Conservation (phyloP, 2,797 vertebrate species). For the Onychomys torridus region DNA sequence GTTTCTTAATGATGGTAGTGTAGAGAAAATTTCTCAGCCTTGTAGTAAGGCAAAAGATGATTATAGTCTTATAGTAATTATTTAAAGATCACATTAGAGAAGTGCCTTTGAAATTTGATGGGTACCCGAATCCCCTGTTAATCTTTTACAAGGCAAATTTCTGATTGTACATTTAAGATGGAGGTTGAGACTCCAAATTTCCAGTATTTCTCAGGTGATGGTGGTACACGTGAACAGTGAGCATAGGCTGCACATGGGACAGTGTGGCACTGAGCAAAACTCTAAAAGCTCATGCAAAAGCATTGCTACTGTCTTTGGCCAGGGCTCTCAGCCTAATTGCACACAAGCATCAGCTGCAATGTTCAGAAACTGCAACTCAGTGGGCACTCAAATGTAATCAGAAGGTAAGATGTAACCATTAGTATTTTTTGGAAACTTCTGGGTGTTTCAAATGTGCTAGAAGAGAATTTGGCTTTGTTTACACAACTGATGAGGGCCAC, state of each 20-base stretch:
- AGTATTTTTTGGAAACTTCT: not conserved
- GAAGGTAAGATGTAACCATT: not conserved
- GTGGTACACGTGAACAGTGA: not conserved
- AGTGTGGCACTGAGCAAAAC: not conserved
- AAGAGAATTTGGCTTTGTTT: slow-evolving; percentile 11
- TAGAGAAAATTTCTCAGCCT: not conserved
- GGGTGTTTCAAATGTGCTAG: slow-evolving; percentile 17
- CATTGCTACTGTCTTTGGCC: not conserved
- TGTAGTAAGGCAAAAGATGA: not conserved
- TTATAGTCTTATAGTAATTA: not conserved
- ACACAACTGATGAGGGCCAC: not conserved
- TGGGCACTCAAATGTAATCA: not conserved
- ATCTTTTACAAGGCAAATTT: not conserved
- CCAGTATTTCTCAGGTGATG: not conserved
- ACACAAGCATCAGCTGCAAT: not conserved
- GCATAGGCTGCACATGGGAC: not conserved
- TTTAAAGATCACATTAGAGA: not conserved
- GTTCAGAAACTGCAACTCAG: not conserved
- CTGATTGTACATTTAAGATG: not conserved
- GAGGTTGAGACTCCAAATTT: not conserved
- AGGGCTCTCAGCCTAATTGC: not conserved
- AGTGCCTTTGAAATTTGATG: not conserved
- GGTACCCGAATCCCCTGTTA: not conserved
- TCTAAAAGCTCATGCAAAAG: not conserved
- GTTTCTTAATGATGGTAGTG: not conserved